phyloP scores from a whole-genome alignment of 1,140 invertebrate species.

The Lepeophtheirus salmonis region DNA sequence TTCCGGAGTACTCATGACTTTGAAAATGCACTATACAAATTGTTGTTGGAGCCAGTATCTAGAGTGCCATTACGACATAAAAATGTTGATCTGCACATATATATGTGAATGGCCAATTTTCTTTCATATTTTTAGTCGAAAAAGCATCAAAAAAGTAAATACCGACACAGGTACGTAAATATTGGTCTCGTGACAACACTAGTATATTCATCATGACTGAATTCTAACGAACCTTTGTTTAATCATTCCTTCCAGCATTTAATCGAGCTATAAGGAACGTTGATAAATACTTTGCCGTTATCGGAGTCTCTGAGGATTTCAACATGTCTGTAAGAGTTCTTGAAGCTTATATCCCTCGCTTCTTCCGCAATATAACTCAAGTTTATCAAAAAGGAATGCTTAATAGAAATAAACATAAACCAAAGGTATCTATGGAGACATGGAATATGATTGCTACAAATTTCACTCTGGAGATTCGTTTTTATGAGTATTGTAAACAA shows the following conservation, averaged over 20 bases:
- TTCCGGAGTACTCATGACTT: too few species aligned
- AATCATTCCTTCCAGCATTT: conserved; percentile 41
- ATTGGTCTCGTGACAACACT: too few species aligned
- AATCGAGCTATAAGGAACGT: conserved; percentile 59
- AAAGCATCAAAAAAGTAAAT: too few species aligned
- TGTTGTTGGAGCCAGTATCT: too few species aligned
- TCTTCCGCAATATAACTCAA: conserved; percentile 52
- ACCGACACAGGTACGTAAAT: too few species aligned
- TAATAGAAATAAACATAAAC: conserved; percentile 66
- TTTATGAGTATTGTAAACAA: conserved; percentile 72
- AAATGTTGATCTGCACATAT: too few species aligned
- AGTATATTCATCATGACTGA: too few species aligned
- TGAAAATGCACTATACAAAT: too few species aligned
- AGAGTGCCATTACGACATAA: too few species aligned
- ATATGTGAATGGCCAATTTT: too few species aligned
- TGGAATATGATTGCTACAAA: conserved; percentile 62
- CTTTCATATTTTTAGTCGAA: too few species aligned
- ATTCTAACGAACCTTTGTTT: too few species aligned
- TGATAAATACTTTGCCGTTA: conserved; percentile 62
- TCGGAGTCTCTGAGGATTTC: conserved; percentile 65
- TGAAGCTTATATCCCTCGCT: conserved; percentile 59
- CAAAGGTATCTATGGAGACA: conserved; percentile 57
- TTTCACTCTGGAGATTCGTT: conserved; percentile 71
- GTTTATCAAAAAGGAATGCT: conserved; percentile 64
- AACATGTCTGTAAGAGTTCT: conserved; percentile 60